phyloP scores from a whole-genome alignment of 2,113 vertebrate species.

The Oryzias woworae region DNA sequence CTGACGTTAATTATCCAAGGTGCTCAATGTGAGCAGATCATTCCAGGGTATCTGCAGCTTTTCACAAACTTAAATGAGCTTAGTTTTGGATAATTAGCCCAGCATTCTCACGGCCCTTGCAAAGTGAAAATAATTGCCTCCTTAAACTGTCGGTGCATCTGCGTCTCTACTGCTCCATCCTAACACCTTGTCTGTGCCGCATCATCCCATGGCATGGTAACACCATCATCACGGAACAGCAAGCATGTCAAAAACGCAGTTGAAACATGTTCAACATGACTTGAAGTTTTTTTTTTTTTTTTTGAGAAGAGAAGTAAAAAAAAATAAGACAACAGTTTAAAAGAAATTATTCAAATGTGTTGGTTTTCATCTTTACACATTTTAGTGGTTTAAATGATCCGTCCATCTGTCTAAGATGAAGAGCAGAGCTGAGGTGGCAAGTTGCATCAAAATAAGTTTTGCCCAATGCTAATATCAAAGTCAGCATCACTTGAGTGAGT shows the following conservation, averaged over 20 bases:
- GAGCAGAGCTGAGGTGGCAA: too few relatives aligned
- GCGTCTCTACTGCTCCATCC: constrained; percentile 48
- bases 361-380: too few relatives aligned
- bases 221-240: constrained; percentile 21
- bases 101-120: constrained; percentile 56
- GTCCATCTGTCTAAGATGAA: too few relatives aligned
- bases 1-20: constrained; percentile 66
- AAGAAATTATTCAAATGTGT: too few relatives aligned
- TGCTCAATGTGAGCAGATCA: constrained; percentile 62
- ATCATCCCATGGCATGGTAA: constrained; percentile 20
- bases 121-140: constrained; percentile 72
- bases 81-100: constrained; percentile 64
- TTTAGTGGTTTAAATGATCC: too few relatives aligned
- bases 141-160: constrained; percentile 52
- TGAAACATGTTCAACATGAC: too few relatives aligned
- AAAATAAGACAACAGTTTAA: too few relatives aligned
- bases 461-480: too few relatives aligned
- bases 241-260: not conserved
- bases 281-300: too few relatives aligned
- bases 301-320: too few relatives aligned
- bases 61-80: constrained; percentile 56
- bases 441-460: too few relatives aligned
- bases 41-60: constrained; percentile 68
- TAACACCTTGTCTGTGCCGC: constrained; percentile 20
- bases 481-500: too few relatives aligned